Percentiles rank a stretch among this genome's conserved stretches.
phyloP scores from a whole-genome alignment of 2,888 invertebrate species.

The Eilema depressum region DNA sequence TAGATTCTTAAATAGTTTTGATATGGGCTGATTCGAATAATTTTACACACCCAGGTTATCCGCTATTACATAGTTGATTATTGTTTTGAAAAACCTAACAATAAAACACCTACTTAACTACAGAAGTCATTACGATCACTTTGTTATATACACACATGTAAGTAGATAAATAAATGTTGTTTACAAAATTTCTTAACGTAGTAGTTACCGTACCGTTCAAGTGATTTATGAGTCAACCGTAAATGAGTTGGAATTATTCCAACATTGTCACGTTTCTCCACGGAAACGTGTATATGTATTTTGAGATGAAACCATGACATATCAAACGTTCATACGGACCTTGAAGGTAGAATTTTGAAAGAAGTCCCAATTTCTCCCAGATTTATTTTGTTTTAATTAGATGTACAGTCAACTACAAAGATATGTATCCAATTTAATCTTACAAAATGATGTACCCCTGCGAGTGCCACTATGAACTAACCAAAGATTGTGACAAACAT shows the following conservation, averaged over 20 bases:
- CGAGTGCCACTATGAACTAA: no score
- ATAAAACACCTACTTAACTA: not conserved
- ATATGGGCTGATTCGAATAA: no score
- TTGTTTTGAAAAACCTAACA: no score
- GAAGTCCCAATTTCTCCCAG: not conserved
- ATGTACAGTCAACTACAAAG: no score
- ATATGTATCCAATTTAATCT: no score
- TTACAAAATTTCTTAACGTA: slow-evolving; percentile 50
- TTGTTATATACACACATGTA: not conserved
- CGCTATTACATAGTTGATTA: no score
- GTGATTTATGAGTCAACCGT: slow-evolving; percentile 52
- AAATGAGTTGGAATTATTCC: slow-evolving; percentile 63
- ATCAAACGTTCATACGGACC: not conserved
- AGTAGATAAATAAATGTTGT: slow-evolving; percentile 43
- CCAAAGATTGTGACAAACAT: no score
- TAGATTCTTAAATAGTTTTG: no score
- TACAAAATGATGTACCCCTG: no score
- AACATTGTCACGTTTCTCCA: slow-evolving; percentile 56
- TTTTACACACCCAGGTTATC: no score
- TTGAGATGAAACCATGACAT: not conserved
- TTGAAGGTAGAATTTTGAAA: not conserved
- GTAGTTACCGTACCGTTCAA: slow-evolving; percentile 20
- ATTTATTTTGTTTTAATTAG: not conserved
- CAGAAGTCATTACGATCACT: not conserved
- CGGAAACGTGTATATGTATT: slow-evolving; percentile 35